A percentile compares a stretch with the other conserved stretches of the same genome.
phyloP scores from a whole-genome alignment of 2,888 invertebrate genomes.

The Octodonta nipae region DNA sequence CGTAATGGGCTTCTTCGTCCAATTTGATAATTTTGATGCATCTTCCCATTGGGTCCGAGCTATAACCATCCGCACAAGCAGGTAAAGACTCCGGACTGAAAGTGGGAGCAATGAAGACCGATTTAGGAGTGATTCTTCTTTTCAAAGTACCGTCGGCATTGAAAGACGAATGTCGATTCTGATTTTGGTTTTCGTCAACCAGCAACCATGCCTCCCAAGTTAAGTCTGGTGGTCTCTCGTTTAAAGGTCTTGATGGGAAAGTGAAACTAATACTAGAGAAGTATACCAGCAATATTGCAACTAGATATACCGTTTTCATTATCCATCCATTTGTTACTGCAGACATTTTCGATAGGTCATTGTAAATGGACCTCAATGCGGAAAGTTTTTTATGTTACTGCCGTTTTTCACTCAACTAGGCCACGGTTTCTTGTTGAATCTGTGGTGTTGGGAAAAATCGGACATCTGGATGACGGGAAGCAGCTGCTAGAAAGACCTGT shows the following conservation, averaged over 20 bases:
- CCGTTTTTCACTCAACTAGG: no score
- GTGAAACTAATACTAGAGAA: slow-evolving; percentile 34
- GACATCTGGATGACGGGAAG: no score
- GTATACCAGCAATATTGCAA: slow-evolving; percentile 16
- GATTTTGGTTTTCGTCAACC: slow-evolving; percentile 32
- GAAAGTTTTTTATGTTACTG: no score
- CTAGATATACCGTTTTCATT: slow-evolving; percentile 13
- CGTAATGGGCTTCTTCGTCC: slow-evolving; percentile 43
- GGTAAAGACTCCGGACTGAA: slow-evolving; percentile 45
- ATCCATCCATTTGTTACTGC: no score
- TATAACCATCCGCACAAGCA: slow-evolving; percentile 46
- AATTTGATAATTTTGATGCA: slow-evolving; percentile 39
- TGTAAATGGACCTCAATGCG: no score
- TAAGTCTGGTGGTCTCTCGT: slow-evolving; percentile 44
- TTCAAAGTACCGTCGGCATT: slow-evolving; percentile 41
- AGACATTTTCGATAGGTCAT: no score
- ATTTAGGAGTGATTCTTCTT: slow-evolving; percentile 57
- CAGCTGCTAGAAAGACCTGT: no score
- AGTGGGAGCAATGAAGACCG: slow-evolving; percentile 53
- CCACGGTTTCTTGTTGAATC: no score
- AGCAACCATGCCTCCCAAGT: slow-evolving; percentile 56
- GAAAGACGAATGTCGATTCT: slow-evolving; percentile 35
- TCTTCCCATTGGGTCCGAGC: slow-evolving; percentile 30
- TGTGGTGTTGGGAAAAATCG: no score
- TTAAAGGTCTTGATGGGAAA: slow-evolving; percentile 29